phyloP scores from a whole-genome alignment of 2,797 vertebrate species.

The Danio jaintianensis region DNA sequence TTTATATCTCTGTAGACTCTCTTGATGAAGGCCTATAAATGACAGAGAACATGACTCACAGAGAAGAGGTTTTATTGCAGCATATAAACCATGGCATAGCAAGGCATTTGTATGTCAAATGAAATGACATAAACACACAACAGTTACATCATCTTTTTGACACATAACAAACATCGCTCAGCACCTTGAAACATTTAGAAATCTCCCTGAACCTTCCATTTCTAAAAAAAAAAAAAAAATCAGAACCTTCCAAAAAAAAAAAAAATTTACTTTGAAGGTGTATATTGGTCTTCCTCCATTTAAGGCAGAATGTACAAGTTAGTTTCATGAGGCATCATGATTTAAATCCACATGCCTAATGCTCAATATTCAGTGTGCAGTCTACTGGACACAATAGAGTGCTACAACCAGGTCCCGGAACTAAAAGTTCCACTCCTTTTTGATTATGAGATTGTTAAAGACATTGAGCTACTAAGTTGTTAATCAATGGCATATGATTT shows the following conservation, averaged over 20 bases:
- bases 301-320: constrained; percentile 13
- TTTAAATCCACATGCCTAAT: constrained; percentile 6
- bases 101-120: not conserved
- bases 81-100: constrained; percentile 32
- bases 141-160: constrained; percentile 3
- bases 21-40: not conserved
- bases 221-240: not conserved
- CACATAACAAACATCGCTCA: constrained; percentile 1
- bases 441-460: not conserved
- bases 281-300: not conserved
- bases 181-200: constrained; percentile 1
- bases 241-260: no score
- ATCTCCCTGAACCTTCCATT: not conserved
- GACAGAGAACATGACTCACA: constrained; percentile 17
- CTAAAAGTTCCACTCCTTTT: not conserved
- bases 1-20: not conserved
- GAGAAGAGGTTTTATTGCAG: constrained; percentile 37
- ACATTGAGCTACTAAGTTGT: not conserved
- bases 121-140: not conserved
- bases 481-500: no score
- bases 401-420: not conserved
- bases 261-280: no score
- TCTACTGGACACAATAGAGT: not conserved
- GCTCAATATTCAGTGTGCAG: not conserved
- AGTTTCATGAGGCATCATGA: not conserved